phyloP scores from a whole-genome alignment of 2,113 vertebrate genomes.

The Sardina pilchardus region DNA sequence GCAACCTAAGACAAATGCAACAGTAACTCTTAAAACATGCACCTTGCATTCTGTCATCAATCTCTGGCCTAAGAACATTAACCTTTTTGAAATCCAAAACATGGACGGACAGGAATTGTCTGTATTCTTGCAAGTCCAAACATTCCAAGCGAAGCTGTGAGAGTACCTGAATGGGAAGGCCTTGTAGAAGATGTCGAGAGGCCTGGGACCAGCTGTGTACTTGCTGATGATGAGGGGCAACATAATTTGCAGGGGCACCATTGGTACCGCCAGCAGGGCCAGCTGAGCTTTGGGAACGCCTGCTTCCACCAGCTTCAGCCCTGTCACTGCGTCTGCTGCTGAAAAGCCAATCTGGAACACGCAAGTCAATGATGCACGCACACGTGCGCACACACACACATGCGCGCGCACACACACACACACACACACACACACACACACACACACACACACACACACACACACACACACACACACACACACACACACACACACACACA shows the following conservation, averaged over 20 bases:
- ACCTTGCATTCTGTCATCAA: neutral
- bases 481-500: constrained; percentile 1
- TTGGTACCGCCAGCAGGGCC: constrained; percentile 91
- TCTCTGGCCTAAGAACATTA: neutral
- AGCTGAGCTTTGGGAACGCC: constrained; percentile 96
- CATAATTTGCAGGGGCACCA: constrained; percentile 96
- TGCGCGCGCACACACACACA: neutral
- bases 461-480: constrained; percentile 17
- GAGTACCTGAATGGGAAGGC: constrained; percentile 92
- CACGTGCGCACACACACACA: neutral
- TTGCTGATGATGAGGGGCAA: constrained; percentile 93
- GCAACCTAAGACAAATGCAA: constrained; percentile 71
- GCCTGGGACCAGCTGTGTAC: constrained; percentile 93
- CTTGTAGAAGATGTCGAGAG: constrained; percentile 91
- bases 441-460: neutral
- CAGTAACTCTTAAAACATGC: neutral
- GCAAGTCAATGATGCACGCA: constrained; percentile 14
- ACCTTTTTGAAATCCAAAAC: neutral
- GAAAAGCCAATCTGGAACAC: constrained; percentile 89
- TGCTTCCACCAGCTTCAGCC: constrained; percentile 93
- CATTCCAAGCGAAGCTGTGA: neutral
- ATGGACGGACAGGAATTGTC: neutral
- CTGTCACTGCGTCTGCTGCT: constrained; percentile 94
- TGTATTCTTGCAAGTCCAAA: neutral
- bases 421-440: constrained; percentile 19